Evolutionary conservation across 2,888 invertebrate species (phyloP), one percentile per base, ranked within the genome.

Genomic region (Chymomyza procnemis): DNA sequence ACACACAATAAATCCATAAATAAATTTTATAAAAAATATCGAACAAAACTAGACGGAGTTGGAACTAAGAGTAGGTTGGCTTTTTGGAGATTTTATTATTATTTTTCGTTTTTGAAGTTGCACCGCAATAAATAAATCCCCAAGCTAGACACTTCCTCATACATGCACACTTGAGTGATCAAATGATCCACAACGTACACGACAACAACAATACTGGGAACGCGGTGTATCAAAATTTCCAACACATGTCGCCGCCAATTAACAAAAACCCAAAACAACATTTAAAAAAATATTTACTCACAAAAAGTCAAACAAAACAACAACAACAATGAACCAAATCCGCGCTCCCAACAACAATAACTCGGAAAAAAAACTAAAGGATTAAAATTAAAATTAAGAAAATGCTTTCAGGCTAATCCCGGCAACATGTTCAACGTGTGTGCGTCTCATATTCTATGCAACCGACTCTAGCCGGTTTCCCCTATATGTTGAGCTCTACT

Each of bases 241-340:
- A 78, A 87, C 87, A 88, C 80, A 88, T 88, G 87, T 88, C 86
- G 80, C 83, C 80, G 85, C 85, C 81, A 88, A 88, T 88, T 88
- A 88, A 88, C 77, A 74, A 74, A 80, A 77, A 84, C 70, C 72
- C 73, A 73, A 80, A 77, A 77, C 78, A 85, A 83, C 69, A 78
- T 80, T 78, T 71, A 72, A 80, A 75, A 76, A 76, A 77, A 76
- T 76, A 80, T 78, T 71, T 76, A 79, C 73, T 66, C 75, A 70
- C 72, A 64, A 70, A n/a, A 65, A 69, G 56, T 59, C 52, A 21
- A 14, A 21, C 50, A 21, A 14, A n/a, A n/a, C n/a, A n/a, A n/a
- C n/a, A n/a, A 14, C 54, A 54, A 19, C 18, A 4, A 54, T 4
- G 48, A 64, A 55, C 63, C 66, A 21, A 71, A 67, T 57, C 68